These are phyloP conservation scores for Philypnodon macrostomus DNA, from an alignment of 2,797 vertebrate genomes.

Conservation along the genomic window DNA sequence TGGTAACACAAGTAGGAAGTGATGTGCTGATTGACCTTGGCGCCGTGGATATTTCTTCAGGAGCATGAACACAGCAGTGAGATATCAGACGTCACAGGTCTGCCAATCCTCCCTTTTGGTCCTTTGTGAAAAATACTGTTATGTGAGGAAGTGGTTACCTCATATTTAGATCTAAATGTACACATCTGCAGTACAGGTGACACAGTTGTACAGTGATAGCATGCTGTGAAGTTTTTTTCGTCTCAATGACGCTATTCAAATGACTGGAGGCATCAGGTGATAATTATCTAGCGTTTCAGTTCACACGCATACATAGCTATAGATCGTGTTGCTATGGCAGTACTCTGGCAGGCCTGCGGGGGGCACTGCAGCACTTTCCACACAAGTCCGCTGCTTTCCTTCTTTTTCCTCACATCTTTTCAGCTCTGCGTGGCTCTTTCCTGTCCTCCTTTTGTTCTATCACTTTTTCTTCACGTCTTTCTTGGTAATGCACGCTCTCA, in stretches of 20 bases:
- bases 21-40: slow-evolving; percentile 71
- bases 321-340: slow-evolving; percentile 31
- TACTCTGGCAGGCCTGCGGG: slow-evolving; percentile 61
- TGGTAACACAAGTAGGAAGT: slow-evolving; percentile 73
- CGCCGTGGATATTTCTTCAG: slow-evolving; percentile 46
- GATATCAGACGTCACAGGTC: slow-evolving; percentile 34
- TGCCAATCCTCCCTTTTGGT: slow-evolving; percentile 10
- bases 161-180: slow-evolving; percentile 18
- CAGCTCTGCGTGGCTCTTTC: slow-evolving; percentile 53
- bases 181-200: slow-evolving; percentile 25
- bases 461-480: slow-evolving; percentile 62
- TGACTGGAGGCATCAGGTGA: slow-evolving; percentile 55
- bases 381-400: slow-evolving; percentile 17
- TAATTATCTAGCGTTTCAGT: slow-evolving; percentile 58
- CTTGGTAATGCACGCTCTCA: slow-evolving; percentile 68
- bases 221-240: slow-evolving; percentile 42
- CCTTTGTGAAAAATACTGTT: slow-evolving; percentile 11
- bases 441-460: slow-evolving; percentile 65
- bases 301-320: slow-evolving; percentile 34
- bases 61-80: slow-evolving; percentile 30
- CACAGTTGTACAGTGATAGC: slow-evolving; percentile 42
- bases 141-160: slow-evolving; percentile 2
- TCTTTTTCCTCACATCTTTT: slow-evolving; percentile 38
- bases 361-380: slow-evolving; percentile 77
- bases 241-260: slow-evolving; percentile 57